These are phyloP conservation scores for Tarsius wallacei DNA, from an alignment of 2,797 vertebrate genomes.

Conservation along the genomic window DNA sequence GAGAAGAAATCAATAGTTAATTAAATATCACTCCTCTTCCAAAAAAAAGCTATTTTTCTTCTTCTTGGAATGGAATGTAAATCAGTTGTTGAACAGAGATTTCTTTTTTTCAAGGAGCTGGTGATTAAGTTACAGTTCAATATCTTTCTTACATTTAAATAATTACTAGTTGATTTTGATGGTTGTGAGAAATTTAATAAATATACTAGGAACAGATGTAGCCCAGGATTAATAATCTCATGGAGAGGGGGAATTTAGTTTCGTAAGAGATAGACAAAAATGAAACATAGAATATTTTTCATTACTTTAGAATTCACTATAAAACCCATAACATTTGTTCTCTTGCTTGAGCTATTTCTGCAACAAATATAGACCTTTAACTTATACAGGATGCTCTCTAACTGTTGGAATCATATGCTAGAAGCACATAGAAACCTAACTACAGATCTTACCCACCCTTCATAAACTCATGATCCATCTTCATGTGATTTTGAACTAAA, in stretches of 20 bases:
- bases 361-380: neutral
- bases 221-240: conserved; percentile 54
- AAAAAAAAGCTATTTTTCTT: conserved; percentile 81
- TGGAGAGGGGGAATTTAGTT: neutral
- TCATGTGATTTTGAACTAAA: conserved; percentile 52
- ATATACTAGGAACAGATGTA: conserved; percentile 61
- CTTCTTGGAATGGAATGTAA: conserved; percentile 80
- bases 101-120: conserved; percentile 56
- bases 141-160: conserved; percentile 68
- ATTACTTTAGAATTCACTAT: conserved; percentile 26
- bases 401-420: neutral
- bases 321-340: neutral
- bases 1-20: conserved; percentile 87
- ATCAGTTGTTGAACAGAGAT: conserved; percentile 71
- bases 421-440: neutral
- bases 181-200: conserved; percentile 55
- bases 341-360: neutral
- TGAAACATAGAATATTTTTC: conserved; percentile 21
- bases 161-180: conserved; percentile 55
- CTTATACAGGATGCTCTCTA: neutral
- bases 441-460: conserved; percentile 12
- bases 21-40: conserved; percentile 82
- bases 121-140: conserved; percentile 73
- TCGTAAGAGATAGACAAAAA: conserved; percentile 39
- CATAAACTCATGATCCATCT: neutral